phyloP scores from a whole-genome alignment of 1,140 invertebrate species.

The Sarcophaga bullata region DNA sequence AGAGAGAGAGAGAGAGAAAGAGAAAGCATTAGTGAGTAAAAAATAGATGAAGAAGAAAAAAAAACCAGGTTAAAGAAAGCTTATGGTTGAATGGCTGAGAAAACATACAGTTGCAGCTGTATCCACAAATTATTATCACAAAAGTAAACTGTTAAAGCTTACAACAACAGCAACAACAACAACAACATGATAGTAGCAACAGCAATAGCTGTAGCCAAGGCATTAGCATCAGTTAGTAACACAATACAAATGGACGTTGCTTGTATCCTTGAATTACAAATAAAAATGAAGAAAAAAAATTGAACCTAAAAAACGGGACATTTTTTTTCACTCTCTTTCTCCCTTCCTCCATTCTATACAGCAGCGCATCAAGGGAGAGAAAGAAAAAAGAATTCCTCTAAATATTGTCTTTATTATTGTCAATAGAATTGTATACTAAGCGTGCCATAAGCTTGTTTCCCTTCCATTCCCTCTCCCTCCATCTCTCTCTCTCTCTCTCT shows the following conservation, averaged over 20 bases:
- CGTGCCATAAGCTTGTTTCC: neutral
- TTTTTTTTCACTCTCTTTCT: too few species aligned
- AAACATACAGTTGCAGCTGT: constrained; percentile 65
- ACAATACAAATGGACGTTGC: constrained; percentile 2
- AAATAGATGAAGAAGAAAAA: neutral
- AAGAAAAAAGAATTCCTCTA: neutral
- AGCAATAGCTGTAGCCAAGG: neutral
- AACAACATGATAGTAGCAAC: neutral
- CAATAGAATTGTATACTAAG: neutral
- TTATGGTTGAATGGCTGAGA: constrained; percentile 63
- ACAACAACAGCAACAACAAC: neutral
- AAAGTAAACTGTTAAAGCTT: constrained; percentile 59
- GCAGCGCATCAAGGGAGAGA: neutral
- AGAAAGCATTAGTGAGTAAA: neutral
- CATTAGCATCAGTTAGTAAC: too few species aligned
- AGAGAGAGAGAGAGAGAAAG: constrained; percentile 1
- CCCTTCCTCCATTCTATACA: too few species aligned
- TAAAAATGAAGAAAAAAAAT: constrained; percentile 1
- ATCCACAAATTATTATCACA: constrained; percentile 65
- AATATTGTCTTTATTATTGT: neutral
- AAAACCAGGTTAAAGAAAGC: constrained; percentile 45
- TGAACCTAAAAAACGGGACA: neutral
- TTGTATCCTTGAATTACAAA: neutral
- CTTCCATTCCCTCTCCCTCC: neutral
- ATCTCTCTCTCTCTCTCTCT: neutral